Evolutionary conservation across 2,888 invertebrate species (phyloP), one percentile per base, ranked within the genome.

Genomic region (Mesoligia furuncula): DNA sequence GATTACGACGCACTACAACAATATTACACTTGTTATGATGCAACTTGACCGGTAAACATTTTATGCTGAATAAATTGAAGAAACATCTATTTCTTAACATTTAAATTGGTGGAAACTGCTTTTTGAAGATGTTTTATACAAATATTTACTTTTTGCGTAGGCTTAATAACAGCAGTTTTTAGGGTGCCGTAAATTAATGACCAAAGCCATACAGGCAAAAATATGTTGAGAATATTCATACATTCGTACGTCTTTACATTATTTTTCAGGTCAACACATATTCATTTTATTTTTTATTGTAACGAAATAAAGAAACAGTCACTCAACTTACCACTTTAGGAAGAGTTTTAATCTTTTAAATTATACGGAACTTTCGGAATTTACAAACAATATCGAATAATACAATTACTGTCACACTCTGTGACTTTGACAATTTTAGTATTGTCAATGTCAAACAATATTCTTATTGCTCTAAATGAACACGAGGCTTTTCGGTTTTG

Each of bases 1-100:
- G 88, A 90, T 88, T 87, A 85, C 79, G 85, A 67, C 85, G 71
- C 64, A 76, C 72, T 65, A 75, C 68, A 78, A 62, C 66, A 71
- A 66, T 76, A 74, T 83, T 81, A 67, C 67, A 71, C 59, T 80
- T 84, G 70, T 17, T 84, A 54, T 68, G 67, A 65, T n/a, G 45
- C 73, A 76, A 78, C 51, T 81, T 79, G 54, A 77, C 73, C n/a
- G 68, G 61, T 68, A 78, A 75, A 85, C 83, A 85, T 81, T 86
- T 84, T 80, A 76, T 79, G 42, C 75, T 81, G 77, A 89, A 45
- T 75, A 83, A 67, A 78, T 77, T 81, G 66, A 77, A 59, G 31
- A 80, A 65, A 71, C 77, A 73, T 48, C 17, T 78, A 69, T 64
- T 73, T 68, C 70, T 78, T 79, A 86, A 72, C 83, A 83, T 85